These are phyloP conservation scores for Scaptomyza flava DNA, from an alignment of 2,888 invertebrate species.

Conservation along the genomic window DNA sequence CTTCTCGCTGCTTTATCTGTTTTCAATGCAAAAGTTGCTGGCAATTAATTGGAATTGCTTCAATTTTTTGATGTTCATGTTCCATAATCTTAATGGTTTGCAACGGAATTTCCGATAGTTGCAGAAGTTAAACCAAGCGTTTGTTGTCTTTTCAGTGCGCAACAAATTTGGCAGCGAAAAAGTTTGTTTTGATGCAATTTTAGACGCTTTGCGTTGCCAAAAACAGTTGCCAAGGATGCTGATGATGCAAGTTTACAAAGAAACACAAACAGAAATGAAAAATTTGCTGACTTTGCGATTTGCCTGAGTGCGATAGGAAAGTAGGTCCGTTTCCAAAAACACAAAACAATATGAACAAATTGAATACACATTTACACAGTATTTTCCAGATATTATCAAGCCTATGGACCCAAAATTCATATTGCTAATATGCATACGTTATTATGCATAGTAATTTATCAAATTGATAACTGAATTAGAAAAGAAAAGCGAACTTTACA, in stretches of 20 bases:
- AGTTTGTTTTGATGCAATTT: slow-evolving; percentile 11
- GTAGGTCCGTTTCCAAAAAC: too few relatives aligned
- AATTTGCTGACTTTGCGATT: background rate
- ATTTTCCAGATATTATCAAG: background rate
- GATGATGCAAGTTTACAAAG: slow-evolving; percentile 1
- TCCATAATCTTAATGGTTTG: slow-evolving; percentile 32
- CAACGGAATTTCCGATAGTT: slow-evolving; percentile 21
- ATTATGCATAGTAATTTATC: too few relatives aligned
- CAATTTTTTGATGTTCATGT: slow-evolving; percentile 37
- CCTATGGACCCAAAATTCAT: too few relatives aligned
- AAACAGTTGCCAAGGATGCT: slow-evolving; percentile 1
- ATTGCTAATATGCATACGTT: too few relatives aligned
- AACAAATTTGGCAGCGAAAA: slow-evolving; percentile 24
- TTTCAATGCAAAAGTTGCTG: slow-evolving; percentile 22
- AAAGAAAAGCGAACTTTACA: too few relatives aligned
- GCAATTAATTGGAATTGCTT: slow-evolving; percentile 53
- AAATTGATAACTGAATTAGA: too few relatives aligned
- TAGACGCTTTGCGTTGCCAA: background rate
- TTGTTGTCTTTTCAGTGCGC: slow-evolving; percentile 46
- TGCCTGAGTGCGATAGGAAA: too few relatives aligned
- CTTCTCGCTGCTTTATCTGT: slow-evolving; percentile 8
- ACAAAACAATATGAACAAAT: background rate
- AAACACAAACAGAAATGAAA: slow-evolving; percentile 2
- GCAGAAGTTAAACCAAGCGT: slow-evolving; percentile 19
- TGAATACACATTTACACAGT: too few relatives aligned